phyloP scores from a whole-genome alignment of 1,140 invertebrate genomes.

The Anastrepha obliqua region DNA sequence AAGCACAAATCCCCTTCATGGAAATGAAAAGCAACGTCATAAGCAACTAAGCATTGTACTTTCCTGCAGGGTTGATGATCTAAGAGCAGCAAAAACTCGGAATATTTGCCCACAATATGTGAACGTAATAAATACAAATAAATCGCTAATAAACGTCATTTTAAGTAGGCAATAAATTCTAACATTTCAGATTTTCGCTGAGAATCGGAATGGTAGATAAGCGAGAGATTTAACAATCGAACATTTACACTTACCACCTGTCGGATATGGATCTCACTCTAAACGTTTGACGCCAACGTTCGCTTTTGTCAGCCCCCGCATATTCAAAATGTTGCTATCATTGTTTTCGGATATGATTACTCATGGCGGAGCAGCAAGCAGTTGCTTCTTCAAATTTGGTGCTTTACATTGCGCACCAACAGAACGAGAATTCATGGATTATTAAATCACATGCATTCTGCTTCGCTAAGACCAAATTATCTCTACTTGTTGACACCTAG shows the following conservation, averaged over 20 bases:
- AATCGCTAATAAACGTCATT: background rate
- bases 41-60: too few relatives aligned
- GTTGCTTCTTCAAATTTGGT: background rate
- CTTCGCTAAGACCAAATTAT: background rate
- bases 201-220: background rate
- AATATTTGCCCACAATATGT: background rate
- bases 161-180: slow-evolving; percentile 6
- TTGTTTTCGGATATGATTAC: background rate
- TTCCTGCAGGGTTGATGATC: too few relatives aligned
- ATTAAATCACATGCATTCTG: too few relatives aligned
- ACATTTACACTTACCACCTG: background rate
- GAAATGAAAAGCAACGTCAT: too few relatives aligned
- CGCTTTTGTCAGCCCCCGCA: background rate
- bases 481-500: background rate
- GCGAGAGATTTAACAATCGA: background rate
- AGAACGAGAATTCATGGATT: background rate
- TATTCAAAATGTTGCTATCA: background rate
- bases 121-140: background rate
- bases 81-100: too few relatives aligned
- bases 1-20: too few relatives aligned
- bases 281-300: background rate
- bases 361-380: background rate
- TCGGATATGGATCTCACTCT: background rate
- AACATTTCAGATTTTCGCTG: background rate
- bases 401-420: background rate